Evolutionary conservation across 1,140 invertebrate species (phyloP), one percentile per base, ranked within the genome.

Genomic region (Sesamia nonagrioides): DNA sequence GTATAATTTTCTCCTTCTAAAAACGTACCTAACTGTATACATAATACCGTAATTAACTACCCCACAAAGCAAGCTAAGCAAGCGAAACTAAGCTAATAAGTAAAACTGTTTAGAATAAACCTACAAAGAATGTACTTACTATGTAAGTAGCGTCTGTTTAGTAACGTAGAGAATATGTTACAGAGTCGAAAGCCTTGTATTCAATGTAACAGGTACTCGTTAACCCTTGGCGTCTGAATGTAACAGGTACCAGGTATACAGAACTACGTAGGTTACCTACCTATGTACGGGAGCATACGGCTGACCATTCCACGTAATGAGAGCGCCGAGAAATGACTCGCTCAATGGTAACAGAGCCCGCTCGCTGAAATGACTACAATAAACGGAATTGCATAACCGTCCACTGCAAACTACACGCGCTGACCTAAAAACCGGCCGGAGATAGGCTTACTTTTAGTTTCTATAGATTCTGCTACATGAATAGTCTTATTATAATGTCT

Each of bases 241-340:
- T 54, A 72, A 72, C 69, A 72, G 69, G 69, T 72, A 63, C 37
- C 37, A 45, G 63, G 35, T n/a, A 18, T 48, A 68, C 40, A 45
- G 58, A 60, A 0, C 18, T 60, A 73, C 9, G 4, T 17, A 18
- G 72, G n/a, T 40, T 75, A n/a, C 15, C 15, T 11, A 4, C 45
- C 11, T 11, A 40, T 2, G 50, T 60, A 48, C 33, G 33, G 35
- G 7, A 60, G 33, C 35, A 60, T 35, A 63, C 9, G 40, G 69
- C 78, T 79, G 72, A 79, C 78, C 71, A 79, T 79, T 79, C 63
- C 61, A 33, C 15, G 71, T 79, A 75, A 79, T 79, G 78, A 79
- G 78, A 42, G 78, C 71, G 63, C 78, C 60, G 61, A 61, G 78
- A 75, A 79, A 79, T 69, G 61, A 79, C 71, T 75, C 71, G 71